Base-by-base conservation (phyloP, 2,888 invertebrate genomes). In the Lasius fuliginosus region DNA sequence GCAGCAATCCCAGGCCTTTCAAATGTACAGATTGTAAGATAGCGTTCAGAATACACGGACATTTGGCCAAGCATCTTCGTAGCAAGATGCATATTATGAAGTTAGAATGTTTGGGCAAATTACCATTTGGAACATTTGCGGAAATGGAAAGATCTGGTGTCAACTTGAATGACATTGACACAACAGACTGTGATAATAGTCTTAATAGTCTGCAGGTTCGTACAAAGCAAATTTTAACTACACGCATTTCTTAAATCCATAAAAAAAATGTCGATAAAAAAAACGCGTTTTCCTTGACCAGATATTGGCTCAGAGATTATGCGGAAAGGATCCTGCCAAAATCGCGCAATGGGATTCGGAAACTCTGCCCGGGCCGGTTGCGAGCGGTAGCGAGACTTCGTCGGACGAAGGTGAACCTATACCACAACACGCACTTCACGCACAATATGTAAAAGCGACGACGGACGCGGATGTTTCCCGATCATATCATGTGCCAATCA, bases 11-110 rank as follows among this genome's bases (percentile, higher is more conserved):
- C 3, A 96, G 99, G 74, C 99, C 99, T 27, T 99, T 99, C 95
- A 98, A 99, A 93, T 99, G 99, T 95, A 97, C 97, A 30, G 99
- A 99, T 94, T 99, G 99, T 95, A 98, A 98, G 94, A 98, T 99
- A 90, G 99, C 99, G 11, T 99, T 99, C 95, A 96, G 98, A 91
- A 99, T 99, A 93, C 99, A 99, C 93, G 99, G 99, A 0, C 99
- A 99, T 95, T 95, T 99, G 92, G 99, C 99, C 0, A 99, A 99
- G 95, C 99, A 99, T 96, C 96, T 99, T 86, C 97, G 99, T 82
- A 99, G 99, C 88, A 99, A 99, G 96, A 98, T 98, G 96, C 99
- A 99, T 94, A 98, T 99, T 62, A 98, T 98, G 97, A 97, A 98
- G 92, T 96, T 99, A 87, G 99, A 99, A 95, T 98, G 98, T 94